These are phyloP conservation scores for Euplagia quadripunctaria DNA, from an alignment of 2,888 invertebrate genomes.

Conservation along the genomic window DNA sequence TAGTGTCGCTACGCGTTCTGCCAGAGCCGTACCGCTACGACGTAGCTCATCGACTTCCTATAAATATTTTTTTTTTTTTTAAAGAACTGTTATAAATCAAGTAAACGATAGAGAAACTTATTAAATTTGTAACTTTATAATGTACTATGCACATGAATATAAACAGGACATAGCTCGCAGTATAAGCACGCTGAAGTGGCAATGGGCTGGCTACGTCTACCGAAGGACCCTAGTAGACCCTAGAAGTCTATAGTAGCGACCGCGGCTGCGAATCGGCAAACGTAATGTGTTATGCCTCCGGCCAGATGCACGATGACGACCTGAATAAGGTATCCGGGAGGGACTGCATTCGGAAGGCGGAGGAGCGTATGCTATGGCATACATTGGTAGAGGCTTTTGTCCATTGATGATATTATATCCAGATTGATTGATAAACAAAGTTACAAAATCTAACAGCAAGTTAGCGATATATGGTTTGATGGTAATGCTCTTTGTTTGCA, in stretches of 20 bases:
- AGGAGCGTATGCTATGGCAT: too few species aligned
- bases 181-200: background rate
- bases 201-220: background rate
- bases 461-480: too few species aligned
- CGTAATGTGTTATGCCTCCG: background rate
- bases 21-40: conserved; percentile 91
- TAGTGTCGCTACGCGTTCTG: conserved; percentile 91
- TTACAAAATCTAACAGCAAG: background rate
- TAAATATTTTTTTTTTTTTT: too few species aligned
- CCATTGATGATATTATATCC: background rate
- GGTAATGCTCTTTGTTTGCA: too few species aligned
- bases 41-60: conserved; percentile 95
- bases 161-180: background rate
- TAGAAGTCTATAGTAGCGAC: background rate
- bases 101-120: background rate
- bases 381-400: background rate
- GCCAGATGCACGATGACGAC: background rate
- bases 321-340: background rate
- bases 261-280: background rate
- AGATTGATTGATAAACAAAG: background rate
- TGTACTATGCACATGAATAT: background rate
- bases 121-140: background rate
- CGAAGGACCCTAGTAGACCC: too few species aligned
- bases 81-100: background rate
- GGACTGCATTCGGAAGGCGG: background rate